Percentiles rank a stretch among this genome's conserved stretches.
Evolutionary conservation across 2,113 vertebrate species (phyloP).

Genomic region (Platichthys stellatus): DNA sequence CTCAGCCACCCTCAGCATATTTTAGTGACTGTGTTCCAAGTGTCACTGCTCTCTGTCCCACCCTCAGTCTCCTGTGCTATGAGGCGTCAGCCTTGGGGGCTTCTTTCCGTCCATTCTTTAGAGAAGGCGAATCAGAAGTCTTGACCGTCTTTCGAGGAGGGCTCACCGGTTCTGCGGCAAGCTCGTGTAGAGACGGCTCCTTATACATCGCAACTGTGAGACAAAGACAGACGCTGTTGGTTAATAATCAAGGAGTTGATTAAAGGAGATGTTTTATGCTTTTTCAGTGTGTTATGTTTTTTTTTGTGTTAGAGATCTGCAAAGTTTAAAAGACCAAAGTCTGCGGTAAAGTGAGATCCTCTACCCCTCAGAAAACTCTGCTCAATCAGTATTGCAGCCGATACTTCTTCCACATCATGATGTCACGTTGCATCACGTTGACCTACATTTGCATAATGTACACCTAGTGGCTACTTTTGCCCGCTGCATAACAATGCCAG

Average conservation of each 20-base stretch:
- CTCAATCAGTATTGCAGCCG: no score
- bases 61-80: conserved; percentile 81
- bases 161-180: conserved; percentile 80
- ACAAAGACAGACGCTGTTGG: conserved; percentile 39
- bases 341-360: no score
- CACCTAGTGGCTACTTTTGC: no score
- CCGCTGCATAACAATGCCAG: no score
- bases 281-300: background rate
- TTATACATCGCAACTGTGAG: conserved; percentile 87
- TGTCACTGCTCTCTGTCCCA: conserved; percentile 72
- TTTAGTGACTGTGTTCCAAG: conserved; percentile 64
- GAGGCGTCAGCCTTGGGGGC: conserved; percentile 78
- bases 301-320: no score
- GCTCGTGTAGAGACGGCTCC: conserved; percentile 89
- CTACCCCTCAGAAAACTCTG: no score
- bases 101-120: conserved; percentile 79
- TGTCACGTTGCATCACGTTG: no score
- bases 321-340: background rate
- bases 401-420: no score
- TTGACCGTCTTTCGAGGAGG: conserved; percentile 81
- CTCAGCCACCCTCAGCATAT: conserved; percentile 61
- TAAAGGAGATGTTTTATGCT: background rate
- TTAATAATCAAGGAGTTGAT: conserved; percentile 21
- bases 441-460: no score
- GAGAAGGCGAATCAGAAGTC: conserved; percentile 78